Evolutionary conservation across 2,888 invertebrate species (phyloP), one percentile per base, ranked within the genome.

Genomic region (Disparrhopalites patrizii): DNA sequence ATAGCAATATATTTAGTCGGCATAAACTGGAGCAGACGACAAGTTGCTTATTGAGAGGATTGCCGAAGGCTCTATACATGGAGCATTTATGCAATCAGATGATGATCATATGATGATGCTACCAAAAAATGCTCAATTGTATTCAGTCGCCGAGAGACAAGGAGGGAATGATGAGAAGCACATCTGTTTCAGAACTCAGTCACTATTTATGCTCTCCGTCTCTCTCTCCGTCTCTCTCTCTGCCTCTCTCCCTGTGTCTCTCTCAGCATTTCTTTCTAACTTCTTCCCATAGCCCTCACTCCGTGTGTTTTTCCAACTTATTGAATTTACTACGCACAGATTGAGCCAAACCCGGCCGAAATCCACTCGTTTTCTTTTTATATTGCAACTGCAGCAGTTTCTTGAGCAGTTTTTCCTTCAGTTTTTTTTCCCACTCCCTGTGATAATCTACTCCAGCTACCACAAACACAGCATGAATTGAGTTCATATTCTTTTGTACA

Each of bases 61-160:
- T n/a, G n/a, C n/a, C 15, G 23, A 18, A 47, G 20, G 23, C 3
- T 47, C 8, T 8, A 7, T 3, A 20, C 15, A 23, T 47, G 47
- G 20, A 47, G 47, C 47, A 47, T 47, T 47, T 47, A 47, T 47
- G 47, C 47, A 47, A 47, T 47, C 47, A 47, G 15, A 47, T 47
- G 47, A 31, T 30, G 54, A 55, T n/a, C n/a, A n/a, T n/a, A n/a
- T 10, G 54, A 55, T 55, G 54, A 31, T 31, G 54, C n/a, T 55
- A 20, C 18, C 18, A 20, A 8, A 18, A 20, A 20, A 4, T 43
- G 5, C 20, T 43, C 4, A 23, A 27, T 10, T 20, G 20, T 20
- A 50, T 25, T 50, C 25, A 25, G 13, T 25, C 8, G 13, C 23
- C 25, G 27, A 27, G 51, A 54, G 10, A 54, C 4, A 18, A 28